A percentile compares a stretch with the other conserved stretches of the same genome.
Evolutionary conservation across 2,797 vertebrate species (phyloP).

Genomic region (Tinamus major): DNA sequence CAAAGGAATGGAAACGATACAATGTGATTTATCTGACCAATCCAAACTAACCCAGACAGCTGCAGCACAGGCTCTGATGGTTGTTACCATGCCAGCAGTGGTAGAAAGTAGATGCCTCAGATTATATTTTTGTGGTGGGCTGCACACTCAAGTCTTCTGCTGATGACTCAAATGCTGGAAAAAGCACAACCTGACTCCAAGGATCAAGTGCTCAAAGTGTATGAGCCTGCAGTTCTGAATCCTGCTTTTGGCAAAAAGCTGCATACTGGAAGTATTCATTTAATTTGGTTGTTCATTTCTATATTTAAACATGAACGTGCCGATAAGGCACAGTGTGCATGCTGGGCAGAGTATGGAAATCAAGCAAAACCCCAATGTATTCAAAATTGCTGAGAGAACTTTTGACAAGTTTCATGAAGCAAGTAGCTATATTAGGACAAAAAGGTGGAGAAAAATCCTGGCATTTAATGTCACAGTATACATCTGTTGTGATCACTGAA

Average conservation of each 20-base stretch:
- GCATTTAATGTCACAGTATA: background rate
- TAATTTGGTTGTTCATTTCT: background rate
- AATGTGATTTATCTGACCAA: constrained; percentile 74
- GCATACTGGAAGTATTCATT: background rate
- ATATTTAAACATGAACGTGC: background rate
- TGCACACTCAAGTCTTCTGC: background rate
- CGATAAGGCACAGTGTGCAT: background rate
- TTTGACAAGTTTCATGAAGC: background rate
- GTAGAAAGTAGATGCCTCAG: constrained; percentile 9
- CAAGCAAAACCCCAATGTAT: accelerated
- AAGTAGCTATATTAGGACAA: background rate
- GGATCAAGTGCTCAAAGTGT: background rate
- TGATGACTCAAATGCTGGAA: background rate
- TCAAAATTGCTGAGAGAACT: background rate
- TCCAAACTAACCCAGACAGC: constrained; percentile 63
- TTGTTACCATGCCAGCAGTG: constrained; percentile 4
- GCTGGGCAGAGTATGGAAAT: background rate
- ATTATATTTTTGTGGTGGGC: constrained; percentile 16
- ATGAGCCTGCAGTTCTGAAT: background rate
- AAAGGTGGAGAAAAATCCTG: background rate
- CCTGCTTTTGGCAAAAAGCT: background rate
- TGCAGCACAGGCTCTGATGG: constrained; percentile 45
- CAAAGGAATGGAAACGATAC: constrained; percentile 73
- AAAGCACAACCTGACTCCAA: background rate
- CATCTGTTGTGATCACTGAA: background rate